Evolutionary conservation across 2,113 vertebrate genomes (phyloP), one percentile per base, ranked within the genome.

Genomic region (Sander vitreus): DNA sequence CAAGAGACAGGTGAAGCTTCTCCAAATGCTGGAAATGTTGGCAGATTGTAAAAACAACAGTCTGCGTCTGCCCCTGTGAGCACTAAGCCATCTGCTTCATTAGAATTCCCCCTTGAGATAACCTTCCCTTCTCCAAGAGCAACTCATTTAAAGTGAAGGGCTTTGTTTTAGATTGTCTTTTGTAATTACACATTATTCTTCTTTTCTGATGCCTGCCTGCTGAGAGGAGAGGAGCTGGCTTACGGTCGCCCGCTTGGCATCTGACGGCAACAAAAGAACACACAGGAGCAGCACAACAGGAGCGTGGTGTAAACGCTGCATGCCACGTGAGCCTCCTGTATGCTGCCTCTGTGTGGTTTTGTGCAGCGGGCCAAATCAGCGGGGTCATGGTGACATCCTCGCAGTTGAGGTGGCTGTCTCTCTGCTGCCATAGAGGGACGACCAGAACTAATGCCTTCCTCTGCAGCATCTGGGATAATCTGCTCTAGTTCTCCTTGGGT

Each of bases 31-130:
- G 85, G 55, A 85, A 86, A 87, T 89, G 88, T 88, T 92, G 91
- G 90, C 92, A 91, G 93, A 89, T 75, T 83, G 91, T 92, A 86
- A 84, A 92, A 64, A 87, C 90, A 93, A 94, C 92, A 91, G 92
- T 92, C 78, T 86, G 85, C 33, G 69, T 88, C 86, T 91, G 93
- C 88, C 93, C 91, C 90, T 89, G 90, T 86, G 91, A 93, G 91
- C 92, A 88, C 90, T 90, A 89, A 87, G 87, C 95, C 94, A 94
- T 96, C 95, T 95, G 94, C 91, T 94, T 95, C 93, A 95, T 95
- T 96, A 95, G 86, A 93, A 94, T 95, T 95, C 93, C 93, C 94
- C 94, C 92, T 95, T 96, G 93, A 95, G 94, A 89, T 96, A 93
- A 95, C 95, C 95, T 96, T 95, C 92, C 87, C 78, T 86, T 93